A percentile compares a stretch with the other conserved stretches of the same genome.
These are phyloP conservation scores for Drosophila flavopinicola DNA, from an alignment of 2,888 invertebrate species.

Conservation along the genomic window DNA sequence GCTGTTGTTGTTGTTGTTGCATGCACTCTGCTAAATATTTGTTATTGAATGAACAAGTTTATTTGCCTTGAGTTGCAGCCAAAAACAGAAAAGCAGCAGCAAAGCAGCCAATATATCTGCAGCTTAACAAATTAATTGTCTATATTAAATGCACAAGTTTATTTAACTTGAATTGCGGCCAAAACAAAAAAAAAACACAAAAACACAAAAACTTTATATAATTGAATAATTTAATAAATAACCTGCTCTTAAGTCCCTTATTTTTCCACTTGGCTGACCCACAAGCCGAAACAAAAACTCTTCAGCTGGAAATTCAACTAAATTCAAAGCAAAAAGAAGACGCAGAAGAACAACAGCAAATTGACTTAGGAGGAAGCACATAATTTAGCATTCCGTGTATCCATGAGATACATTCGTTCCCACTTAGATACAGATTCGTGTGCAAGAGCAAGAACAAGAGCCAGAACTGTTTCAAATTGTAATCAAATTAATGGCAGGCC, in stretches of 20 bases:
- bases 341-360: slow-evolving; percentile 13
- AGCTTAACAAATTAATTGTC: too few relatives aligned
- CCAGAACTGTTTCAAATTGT: slow-evolving; percentile 40
- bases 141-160: slow-evolving; percentile 37
- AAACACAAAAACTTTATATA: not conserved
- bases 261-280: slow-evolving; percentile 22
- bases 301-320: slow-evolving; percentile 28
- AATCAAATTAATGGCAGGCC: slow-evolving; percentile 58
- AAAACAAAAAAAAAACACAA: slow-evolving; percentile 31
- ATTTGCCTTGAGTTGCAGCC: slow-evolving; percentile 63
- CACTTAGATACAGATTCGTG: slow-evolving; percentile 7
- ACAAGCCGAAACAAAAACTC: slow-evolving; percentile 8
- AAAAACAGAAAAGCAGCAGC: too few relatives aligned
- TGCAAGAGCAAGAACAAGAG: slow-evolving; percentile 17
- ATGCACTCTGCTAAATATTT: slow-evolving; percentile 44
- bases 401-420: slow-evolving; percentile 46
- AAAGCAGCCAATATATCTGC: too few relatives aligned
- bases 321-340: slow-evolving; percentile 16
- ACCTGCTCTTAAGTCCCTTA: not conserved
- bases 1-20: slow-evolving; percentile 25
- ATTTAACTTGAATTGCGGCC: slow-evolving; percentile 60
- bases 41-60: slow-evolving; percentile 57
- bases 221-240: slow-evolving; percentile 11
- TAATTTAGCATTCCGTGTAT: slow-evolving; percentile 52
- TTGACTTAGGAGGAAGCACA: slow-evolving; percentile 52